These are phyloP conservation scores for Heliconius eleuchia DNA, from an alignment of 1,140 invertebrate species.

Conservation along the genomic window DNA sequence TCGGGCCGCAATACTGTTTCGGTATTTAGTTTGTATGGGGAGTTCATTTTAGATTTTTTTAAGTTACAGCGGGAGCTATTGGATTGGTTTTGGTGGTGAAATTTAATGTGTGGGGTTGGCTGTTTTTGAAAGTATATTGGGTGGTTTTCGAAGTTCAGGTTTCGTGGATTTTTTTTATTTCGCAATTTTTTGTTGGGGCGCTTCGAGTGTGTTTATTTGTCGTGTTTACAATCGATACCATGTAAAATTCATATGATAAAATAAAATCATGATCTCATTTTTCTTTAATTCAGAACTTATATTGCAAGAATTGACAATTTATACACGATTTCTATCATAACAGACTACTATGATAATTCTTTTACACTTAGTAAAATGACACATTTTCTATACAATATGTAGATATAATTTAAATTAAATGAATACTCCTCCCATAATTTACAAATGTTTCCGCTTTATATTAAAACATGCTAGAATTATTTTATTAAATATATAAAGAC, in stretches of 20 bases:
- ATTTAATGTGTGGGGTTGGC: constrained; percentile 70
- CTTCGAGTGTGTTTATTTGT: not conserved
- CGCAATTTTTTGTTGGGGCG: not conserved
- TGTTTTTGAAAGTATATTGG: constrained; percentile 71
- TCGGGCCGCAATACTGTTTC: constrained; percentile 74
- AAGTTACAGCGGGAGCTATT: constrained; percentile 65
- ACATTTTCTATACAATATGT: not conserved
- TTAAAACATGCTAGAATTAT: no score
- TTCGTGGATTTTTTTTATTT: constrained; percentile 35
- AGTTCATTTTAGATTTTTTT: constrained; percentile 77
- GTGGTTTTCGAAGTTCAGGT: constrained; percentile 51
- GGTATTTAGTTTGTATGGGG: constrained; percentile 80
- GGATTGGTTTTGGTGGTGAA: constrained; percentile 69
- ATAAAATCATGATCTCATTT: not conserved
- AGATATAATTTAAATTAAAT: no score
- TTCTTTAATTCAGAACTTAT: not conserved
- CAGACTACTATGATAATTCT: not conserved
- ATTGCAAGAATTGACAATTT: not conserved
- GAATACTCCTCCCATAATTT: no score
- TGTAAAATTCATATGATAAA: no score
- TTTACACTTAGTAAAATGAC: not conserved
- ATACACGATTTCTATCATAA: not conserved
- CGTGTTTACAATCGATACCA: not conserved
- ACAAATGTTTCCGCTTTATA: no score
- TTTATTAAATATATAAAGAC: no score